Evolutionary conservation across 2,113 vertebrate species (phyloP), one percentile per base, ranked within the genome.

Genomic region (Oceanites oceanicus): DNA sequence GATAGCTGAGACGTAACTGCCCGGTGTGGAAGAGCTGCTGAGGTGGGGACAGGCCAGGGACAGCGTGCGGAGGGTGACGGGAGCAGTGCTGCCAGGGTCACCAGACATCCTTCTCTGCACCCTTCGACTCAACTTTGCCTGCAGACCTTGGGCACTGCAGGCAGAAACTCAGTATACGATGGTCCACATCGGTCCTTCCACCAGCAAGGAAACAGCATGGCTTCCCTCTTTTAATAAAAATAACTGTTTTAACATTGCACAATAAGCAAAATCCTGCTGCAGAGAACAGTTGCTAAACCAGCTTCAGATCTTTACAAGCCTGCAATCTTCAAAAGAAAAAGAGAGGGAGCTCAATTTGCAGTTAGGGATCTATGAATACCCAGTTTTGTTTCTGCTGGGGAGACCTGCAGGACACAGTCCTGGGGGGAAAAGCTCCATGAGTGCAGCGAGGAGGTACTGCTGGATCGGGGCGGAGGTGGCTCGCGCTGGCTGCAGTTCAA

Each of bases 1-100:
- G 45, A 7, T 18, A 58, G 55, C 21, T 3, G 26, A 65, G 62
- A 38, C 7, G 4, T 13, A 15, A 23, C 34, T 75, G 36, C 8
- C 20, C 1, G 2, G 15, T 27, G 32, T 36, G 29, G 63, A 40
- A 53, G 14, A 38, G 52, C 12, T 61, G 20, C 47, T 44, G 73
- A 32, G 30, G 53, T 32, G 61, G 58, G 26, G n/a, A 21, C 40
- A 70, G 36, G 38, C n/a, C 77, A 68, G 36, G 29, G 70, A n/a
- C 40, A 65, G 21, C 1, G 1, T 38, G 30, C 0, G 2, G 40
- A 49, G 23, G 25, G 34, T 21, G 56, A 6, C 10, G 5, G 38
- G 26, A 67, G 9, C 29, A 32, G 32, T 1, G 0, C 49, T 66
- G 62, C n/a, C 23, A 36, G 7, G 63, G 44, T 61, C 30, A 78